phyloP scores from a whole-genome alignment of 2,113 vertebrate species.

The Hystrix brachyura region DNA sequence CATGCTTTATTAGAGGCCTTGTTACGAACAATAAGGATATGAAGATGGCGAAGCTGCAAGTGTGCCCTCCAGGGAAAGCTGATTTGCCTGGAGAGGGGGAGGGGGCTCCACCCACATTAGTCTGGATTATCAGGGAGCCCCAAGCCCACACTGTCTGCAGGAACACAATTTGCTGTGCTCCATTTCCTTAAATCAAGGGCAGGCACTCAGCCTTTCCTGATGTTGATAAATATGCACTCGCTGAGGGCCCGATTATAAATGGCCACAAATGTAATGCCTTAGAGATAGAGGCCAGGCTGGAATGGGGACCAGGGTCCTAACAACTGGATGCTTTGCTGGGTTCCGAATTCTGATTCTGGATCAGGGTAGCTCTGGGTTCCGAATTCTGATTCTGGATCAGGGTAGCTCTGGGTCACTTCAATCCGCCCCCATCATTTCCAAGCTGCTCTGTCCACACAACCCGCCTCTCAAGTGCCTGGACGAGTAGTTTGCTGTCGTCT shows the following conservation, averaged over 20 bases:
- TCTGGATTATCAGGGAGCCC: neutral
- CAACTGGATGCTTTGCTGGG: neutral
- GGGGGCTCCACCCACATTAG: neutral
- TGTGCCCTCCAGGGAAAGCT: fast-evolving
- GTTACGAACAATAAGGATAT: neutral
- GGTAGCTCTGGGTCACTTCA: neutral
- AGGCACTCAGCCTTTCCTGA: neutral
- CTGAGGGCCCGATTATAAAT: neutral
- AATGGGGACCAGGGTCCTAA: neutral
- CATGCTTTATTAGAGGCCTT: neutral
- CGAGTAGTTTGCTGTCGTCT: neutral
- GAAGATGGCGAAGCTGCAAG: neutral
- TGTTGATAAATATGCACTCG: neutral
- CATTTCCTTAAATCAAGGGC: neutral
- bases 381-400: neutral
- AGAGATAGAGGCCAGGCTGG: neutral
- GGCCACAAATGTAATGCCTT: neutral
- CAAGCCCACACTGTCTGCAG: neutral
- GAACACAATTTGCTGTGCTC: neutral
- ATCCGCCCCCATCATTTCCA: neutral
- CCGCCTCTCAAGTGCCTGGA: neutral
- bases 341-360: neutral
- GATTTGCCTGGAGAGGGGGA: no score
- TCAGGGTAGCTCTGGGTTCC: neutral
- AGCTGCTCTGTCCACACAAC: neutral